Base-by-base conservation (phyloP, 2,888 invertebrate genomes). In the Hofmannophila pseudospretella region DNA sequence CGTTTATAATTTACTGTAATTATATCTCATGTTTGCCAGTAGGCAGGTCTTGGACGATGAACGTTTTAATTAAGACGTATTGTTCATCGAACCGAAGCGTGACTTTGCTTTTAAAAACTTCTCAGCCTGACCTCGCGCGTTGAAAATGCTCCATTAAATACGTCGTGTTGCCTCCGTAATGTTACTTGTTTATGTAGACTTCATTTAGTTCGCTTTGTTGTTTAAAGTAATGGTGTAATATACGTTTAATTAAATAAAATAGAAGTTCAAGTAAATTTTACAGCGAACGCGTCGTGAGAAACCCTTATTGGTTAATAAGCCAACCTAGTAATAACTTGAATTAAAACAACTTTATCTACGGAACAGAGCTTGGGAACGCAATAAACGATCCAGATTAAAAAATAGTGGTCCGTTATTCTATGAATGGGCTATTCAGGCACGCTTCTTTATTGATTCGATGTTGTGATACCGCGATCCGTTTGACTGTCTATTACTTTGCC, bases 21-120 rank as follows among this genome's bases (percentile, higher is more conserved):
- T 74, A 76, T 62, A 16, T 58, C 56, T 63, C 60, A 60, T 66
- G 61, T 69, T 57, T 49, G 49, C 52, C 54, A 45, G 49, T 59
- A 27, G 27, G 48, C 64, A 51, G 54, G 55, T 65, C 71, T 67
- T 27, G 31, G 67, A 62, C 68, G 64, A 57, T 53, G 66, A 66
- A 57, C 60, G 62, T 65, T 76, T 74, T 82, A 82, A 84, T 82
- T 81, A 79, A 79, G 76, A 77, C 66, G 68, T 75, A 82, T 84
- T 79, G 77, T 81, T 74, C 66, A 65, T 63, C 63, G 61, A 60
- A 62, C 52, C 63, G 67, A 63, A 57, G 68, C 78, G 67, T 77
- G 79, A 79, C 76, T 77, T 59, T 58, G 68, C 67, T 64, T 76
- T 77, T 69, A 70, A 79, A 75, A 76, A 71, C 60, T 69, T 67